phyloP scores from a whole-genome alignment of 2,797 vertebrate genomes.

The Pelodytes ibericus region DNA sequence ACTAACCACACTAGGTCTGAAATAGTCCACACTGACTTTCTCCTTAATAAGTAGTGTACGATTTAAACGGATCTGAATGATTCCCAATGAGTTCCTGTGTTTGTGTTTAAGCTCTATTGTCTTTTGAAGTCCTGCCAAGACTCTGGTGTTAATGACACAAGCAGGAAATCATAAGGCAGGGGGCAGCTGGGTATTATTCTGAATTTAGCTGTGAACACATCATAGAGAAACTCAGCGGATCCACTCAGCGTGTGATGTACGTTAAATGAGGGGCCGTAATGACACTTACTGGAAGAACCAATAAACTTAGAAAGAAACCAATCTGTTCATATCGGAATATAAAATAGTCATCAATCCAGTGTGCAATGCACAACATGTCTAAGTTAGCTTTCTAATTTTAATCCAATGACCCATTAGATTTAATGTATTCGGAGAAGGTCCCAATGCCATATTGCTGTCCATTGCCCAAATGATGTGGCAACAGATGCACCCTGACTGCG shows the following conservation, averaged over 20 bases:
- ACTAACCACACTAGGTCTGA: no score
- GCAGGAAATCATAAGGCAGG: slow-evolving; percentile 52
- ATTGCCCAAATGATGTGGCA: no score
- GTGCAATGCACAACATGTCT: no score
- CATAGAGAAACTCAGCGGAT: slow-evolving; percentile 47
- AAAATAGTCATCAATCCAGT: no score
- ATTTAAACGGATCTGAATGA: slow-evolving; percentile 32
- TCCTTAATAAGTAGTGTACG: not conserved
- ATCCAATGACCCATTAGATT: no score
- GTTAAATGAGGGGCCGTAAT: no score
- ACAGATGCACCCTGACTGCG: no score
- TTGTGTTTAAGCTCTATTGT: slow-evolving; percentile 45
- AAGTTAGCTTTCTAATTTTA: no score
- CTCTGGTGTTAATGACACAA: slow-evolving; percentile 54
- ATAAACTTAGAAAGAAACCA: no score
- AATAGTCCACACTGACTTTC: not conserved
- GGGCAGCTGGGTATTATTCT: slow-evolving; percentile 52
- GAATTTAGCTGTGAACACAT: slow-evolving; percentile 50
- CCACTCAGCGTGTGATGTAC: slow-evolving; percentile 19
- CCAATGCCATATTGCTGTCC: no score
- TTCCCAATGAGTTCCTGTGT: slow-evolving; percentile 50
- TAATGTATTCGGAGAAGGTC: no score
- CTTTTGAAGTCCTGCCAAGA: slow-evolving; percentile 51
- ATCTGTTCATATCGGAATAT: no score
- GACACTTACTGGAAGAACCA: not conserved